Evolutionary conservation across 2,113 vertebrate species (phyloP), one percentile per base, ranked within the genome.

Genomic region (Pelobates fuscus): DNA sequence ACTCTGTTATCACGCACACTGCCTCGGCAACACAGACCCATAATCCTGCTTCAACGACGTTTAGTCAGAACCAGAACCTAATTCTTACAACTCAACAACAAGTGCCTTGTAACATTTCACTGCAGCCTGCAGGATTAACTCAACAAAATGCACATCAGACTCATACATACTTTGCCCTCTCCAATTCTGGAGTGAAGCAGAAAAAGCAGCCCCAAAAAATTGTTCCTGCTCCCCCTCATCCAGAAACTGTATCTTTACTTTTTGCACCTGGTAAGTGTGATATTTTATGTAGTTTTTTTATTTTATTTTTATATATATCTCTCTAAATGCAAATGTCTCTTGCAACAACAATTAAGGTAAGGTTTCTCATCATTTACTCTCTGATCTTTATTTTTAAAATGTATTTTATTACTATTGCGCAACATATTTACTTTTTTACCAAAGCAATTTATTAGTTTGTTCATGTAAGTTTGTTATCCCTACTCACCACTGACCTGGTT

Each of bases 1-100:
- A 84, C 0, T 82, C 90, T 0, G 92, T 94, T 70, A 94, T 91
- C 72, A 95, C 93, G 3, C 94, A 95, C 87, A 92, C 92, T 0
- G 90, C 94, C n/a, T 90, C 94, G 0, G 86, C 95, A 12, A 84
- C 91, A 0, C 82, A 91, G 62, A 92, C 92, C 3, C 89, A 90
- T 2, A 92, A 89, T 0, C 83, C 90, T 11, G 84, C 92, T 0
- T 89, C 93, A 82, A 88, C 92, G 80, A 91, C 91, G 82, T 93
- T 94, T 82, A 93, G 91, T 85, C 94, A 94, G 74, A 86, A 85
- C 82, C 89, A 91, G 65, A 88, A 88, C 27, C 90, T 93, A 2
- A 69, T 88, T 44, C 73, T 91, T 76, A 82, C 88, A 1, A 78
- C 86, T 0, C 86, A 74, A 68, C 91, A 85, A 41, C 86, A 86